phyloP scores from a whole-genome alignment of 2,113 vertebrate genomes.

The Boulengeromyrus knoepffleri region DNA sequence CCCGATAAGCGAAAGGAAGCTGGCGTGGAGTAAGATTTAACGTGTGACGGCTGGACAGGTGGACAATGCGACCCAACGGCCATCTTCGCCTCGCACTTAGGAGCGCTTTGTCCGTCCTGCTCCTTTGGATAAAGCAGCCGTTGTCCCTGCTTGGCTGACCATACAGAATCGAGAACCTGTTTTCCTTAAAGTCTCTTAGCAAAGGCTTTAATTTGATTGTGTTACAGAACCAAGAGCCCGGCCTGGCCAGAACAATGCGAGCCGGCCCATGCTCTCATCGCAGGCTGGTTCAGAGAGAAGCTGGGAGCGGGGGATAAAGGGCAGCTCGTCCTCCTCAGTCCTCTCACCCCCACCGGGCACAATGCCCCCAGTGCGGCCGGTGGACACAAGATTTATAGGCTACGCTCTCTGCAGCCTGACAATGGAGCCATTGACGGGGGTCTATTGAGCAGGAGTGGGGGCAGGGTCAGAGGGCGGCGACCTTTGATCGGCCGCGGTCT shows the following conservation, averaged over 20 bases:
- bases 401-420: conserved; percentile 30
- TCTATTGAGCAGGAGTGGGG: conserved; percentile 36
- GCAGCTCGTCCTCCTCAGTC: conserved; percentile 28
- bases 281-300: conserved; percentile 25
- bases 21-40: conserved; percentile 21
- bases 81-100: conserved; percentile 25
- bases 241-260: conserved; percentile 45
- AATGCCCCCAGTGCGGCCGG: conserved; percentile 39
- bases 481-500: conserved; percentile 53
- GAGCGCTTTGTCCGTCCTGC: conserved; percentile 30
- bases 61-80: conserved; percentile 15
- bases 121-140: conserved; percentile 37
- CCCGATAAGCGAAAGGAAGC: neutral
- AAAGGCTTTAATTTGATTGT: conserved; percentile 55
- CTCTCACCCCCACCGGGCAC: conserved; percentile 38
- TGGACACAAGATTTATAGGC: conserved; percentile 47
- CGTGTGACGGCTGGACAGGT: conserved; percentile 18
- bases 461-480: conserved; percentile 45
- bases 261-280: conserved; percentile 42
- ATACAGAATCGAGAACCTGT: conserved; percentile 45
- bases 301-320: conserved; percentile 27
- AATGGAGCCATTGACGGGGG: conserved; percentile 44
- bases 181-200: conserved; percentile 31
- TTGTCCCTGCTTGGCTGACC: conserved; percentile 53
- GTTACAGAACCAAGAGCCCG: conserved; percentile 36